Base-by-base conservation (phyloP, 1,140 invertebrate species). In the Glossosoma conforme region DNA sequence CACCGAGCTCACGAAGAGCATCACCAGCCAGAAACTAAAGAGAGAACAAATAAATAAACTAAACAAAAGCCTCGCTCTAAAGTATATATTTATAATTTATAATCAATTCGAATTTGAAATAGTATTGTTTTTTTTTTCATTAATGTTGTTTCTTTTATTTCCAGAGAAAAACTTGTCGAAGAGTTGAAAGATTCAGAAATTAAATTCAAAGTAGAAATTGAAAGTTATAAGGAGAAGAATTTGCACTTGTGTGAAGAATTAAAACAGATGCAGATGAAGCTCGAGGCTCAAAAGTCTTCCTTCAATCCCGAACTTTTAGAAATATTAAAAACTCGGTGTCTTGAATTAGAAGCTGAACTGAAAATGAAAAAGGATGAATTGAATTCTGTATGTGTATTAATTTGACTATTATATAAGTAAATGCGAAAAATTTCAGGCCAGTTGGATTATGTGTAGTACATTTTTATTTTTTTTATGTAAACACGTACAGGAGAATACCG, bases 161-260 rank as follows among this genome's bases (percentile, higher is more conserved):
- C 9, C 46, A 50, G 48, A 37, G 48, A 50, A 14, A 28, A 43
- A 17, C 28, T 44, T 1, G 44, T 50, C 33, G 48, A 42, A 50
- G 24, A 38, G 9, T 44, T 36, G 3, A 50, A 37, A 43, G 48
- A 50, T 43, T 19, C 30, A 0, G 48, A 50, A 35, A 19, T 14
- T 14, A 35, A 19, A 36, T 36, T 50, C 6, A 50, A 35, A 19
- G 32, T 62, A 0, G 67, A 67, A 36, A 35, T 72, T 9, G 71
- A 74, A 18, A 65, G 67, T 22, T 64, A 68, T 15, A 66, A 67
- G 54, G 65, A 64, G n/a, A 45, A 67, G 21, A 69, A 72, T 35
- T 58, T 67, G 60, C 66, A 72, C 44, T 57, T 68, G 10, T 67
- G 62, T 25, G 67, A 66, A 0, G 61, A 61, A 0, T 8, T 70